These are phyloP conservation scores for Motacilla tschutschensis DNA, from an alignment of 2,113 vertebrate species.

Conservation along the genomic window DNA sequence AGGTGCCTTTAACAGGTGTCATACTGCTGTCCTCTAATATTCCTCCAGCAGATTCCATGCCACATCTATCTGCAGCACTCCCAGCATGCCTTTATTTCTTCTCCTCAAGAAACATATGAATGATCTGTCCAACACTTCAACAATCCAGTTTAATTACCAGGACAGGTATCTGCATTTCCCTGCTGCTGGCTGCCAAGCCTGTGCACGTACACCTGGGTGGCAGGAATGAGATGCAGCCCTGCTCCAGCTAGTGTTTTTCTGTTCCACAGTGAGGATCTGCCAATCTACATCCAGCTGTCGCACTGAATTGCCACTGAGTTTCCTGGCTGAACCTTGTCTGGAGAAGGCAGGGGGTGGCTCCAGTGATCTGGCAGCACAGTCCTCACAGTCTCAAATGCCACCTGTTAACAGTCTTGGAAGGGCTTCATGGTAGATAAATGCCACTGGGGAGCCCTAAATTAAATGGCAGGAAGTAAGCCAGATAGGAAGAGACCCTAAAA, in stretches of 20 bases:
- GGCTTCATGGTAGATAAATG: accelerated
- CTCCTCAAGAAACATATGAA: neutral
- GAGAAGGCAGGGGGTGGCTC: neutral
- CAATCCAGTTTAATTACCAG: constrained; percentile 5
- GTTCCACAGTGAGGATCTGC: neutral
- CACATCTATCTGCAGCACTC: neutral
- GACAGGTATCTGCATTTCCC: neutral
- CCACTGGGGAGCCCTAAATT: neutral
- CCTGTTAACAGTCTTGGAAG: neutral
- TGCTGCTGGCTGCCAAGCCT: neutral
- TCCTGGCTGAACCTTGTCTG: neutral
- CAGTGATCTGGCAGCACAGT: neutral
- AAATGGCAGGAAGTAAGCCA: neutral
- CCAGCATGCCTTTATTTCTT: neutral
- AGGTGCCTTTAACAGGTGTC: neutral
- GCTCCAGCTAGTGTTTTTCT: neutral
- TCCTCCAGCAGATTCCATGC: neutral
- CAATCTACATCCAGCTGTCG: neutral
- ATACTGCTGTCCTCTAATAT: neutral
- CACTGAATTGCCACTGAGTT: accelerated
- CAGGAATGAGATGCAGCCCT: neutral
- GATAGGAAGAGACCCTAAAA: neutral
- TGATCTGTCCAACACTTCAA: neutral
- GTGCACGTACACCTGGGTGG: neutral
- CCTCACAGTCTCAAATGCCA: neutral